Conservation (phyloP, 2,888 invertebrate genomes). For the Conops quadrifasciatus region DNA sequence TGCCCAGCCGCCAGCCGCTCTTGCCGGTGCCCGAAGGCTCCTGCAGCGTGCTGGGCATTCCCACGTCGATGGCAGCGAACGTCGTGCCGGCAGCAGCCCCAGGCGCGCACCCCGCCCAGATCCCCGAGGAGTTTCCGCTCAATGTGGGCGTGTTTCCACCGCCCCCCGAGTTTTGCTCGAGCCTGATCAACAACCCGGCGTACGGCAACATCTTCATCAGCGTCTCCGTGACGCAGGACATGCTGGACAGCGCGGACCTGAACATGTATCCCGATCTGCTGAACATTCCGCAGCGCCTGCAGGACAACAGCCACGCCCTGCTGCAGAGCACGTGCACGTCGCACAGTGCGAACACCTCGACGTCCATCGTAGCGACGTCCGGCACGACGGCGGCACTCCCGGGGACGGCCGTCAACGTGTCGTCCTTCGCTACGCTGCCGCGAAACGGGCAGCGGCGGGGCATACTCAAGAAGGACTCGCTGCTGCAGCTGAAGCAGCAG, state of each 20-base stretch:
- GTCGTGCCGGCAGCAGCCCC: background rate
- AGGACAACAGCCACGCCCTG: conserved; percentile 50
- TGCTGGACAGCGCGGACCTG: conserved; percentile 69
- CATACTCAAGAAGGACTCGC: conserved; percentile 62
- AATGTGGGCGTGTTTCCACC: conserved; percentile 67
- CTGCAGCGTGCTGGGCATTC: conserved; percentile 59
- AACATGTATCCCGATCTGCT: conserved; percentile 84
- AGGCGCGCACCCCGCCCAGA: conserved; percentile 53
- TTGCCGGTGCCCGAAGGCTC: conserved; percentile 59
- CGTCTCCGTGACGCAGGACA: conserved; percentile 79
- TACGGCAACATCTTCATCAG: conserved; percentile 82
- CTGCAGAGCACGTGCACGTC: conserved; percentile 26
- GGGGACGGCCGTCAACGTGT: conserved; percentile 56
- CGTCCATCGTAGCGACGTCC: background rate
- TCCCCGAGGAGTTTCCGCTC: conserved; percentile 66
- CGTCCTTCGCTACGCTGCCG: conserved; percentile 67
- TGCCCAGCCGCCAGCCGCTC: conserved; percentile 50
- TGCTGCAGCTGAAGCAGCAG: conserved; percentile 52
- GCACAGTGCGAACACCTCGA: background rate
- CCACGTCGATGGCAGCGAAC: conserved; percentile 53
- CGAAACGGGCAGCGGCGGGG: conserved; percentile 63
- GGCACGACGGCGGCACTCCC: conserved; percentile 17
- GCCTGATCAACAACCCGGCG: conserved; percentile 63
- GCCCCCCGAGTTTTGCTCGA: conserved; percentile 70
- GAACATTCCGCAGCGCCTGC: conserved; percentile 72